These are phyloP conservation scores for Campylorhamphus procurvoides DNA, from an alignment of 2,113 vertebrate species.

Conservation along the genomic window DNA sequence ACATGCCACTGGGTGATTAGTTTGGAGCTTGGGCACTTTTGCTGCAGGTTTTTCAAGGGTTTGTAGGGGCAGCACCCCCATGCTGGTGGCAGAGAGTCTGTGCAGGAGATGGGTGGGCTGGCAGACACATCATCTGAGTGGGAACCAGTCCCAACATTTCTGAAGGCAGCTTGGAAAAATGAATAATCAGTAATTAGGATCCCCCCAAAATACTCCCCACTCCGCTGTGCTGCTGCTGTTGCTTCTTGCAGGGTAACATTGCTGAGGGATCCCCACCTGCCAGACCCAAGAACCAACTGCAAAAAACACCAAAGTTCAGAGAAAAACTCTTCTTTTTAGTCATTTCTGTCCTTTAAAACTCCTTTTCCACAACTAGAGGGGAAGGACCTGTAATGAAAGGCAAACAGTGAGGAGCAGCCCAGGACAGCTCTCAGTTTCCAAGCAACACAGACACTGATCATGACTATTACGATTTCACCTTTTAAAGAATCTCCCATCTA, in stretches of 20 bases:
- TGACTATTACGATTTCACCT: conserved; percentile 49
- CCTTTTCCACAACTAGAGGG: neutral
- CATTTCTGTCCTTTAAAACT: neutral
- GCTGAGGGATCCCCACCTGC: neutral
- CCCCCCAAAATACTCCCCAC: neutral
- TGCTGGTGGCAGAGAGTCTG: neutral
- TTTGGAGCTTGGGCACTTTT: neutral
- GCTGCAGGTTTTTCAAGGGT: neutral
- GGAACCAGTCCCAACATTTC: neutral
- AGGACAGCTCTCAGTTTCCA: conserved; percentile 41
- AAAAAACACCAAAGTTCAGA: neutral
- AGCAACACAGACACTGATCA: conserved; percentile 35
- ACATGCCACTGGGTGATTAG: neutral
- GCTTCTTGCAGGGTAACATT: neutral
- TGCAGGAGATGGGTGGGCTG: neutral
- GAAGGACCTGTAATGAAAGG: conserved; percentile 1
- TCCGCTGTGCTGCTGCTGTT: rapidly evolving
- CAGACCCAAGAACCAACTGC: neutral
- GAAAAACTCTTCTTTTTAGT: neutral
- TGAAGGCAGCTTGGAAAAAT: neutral
- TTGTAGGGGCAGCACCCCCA: neutral
- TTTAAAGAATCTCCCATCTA: conserved; percentile 5
- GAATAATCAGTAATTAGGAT: neutral
- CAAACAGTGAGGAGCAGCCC: conserved; percentile 18
- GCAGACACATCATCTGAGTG: neutral